These are phyloP conservation scores for Brachionus asplanchnoidis DNA, from an alignment of 1,140 invertebrate species.

Conservation along the genomic window DNA sequence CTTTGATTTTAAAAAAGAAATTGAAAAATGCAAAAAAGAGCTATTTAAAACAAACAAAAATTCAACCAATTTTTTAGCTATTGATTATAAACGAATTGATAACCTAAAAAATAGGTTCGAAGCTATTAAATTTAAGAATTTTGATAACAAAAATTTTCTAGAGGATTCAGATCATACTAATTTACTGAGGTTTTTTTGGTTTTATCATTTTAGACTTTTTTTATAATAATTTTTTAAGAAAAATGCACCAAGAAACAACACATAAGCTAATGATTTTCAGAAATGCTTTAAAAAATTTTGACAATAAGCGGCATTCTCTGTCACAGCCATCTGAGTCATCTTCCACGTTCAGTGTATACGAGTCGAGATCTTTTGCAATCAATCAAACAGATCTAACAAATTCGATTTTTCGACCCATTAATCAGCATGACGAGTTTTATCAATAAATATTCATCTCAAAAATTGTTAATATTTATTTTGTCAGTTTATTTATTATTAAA, in stretches of 20 bases:
- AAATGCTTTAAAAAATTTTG: conserved; percentile 15
- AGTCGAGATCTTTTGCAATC: not conserved
- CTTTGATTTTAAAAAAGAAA: conserved; percentile 2
- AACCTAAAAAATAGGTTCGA: conserved; percentile 22
- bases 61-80: not conserved
- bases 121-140: not conserved
- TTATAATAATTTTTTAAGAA: conserved; percentile 10
- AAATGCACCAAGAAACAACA: conserved; percentile 33
- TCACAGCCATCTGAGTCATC: not conserved
- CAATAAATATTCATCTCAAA: not conserved
- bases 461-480: not conserved
- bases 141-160: not conserved
- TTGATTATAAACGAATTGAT: conserved; percentile 29
- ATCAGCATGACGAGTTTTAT: not conserved
- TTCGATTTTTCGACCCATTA: not conserved
- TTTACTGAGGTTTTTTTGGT: not conserved
- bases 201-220: not conserved
- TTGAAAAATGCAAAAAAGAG: conserved; percentile 33
- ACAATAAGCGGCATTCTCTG: not conserved
- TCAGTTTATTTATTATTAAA: not conserved
- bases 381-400: not conserved
- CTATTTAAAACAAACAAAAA: not conserved
- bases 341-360: not conserved
- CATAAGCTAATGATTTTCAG: conserved; percentile 38
- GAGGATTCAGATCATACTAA: not conserved